Evolutionary conservation across 2,888 invertebrate genomes (phyloP).

Genomic region (Eupithecia pulchellata): DNA sequence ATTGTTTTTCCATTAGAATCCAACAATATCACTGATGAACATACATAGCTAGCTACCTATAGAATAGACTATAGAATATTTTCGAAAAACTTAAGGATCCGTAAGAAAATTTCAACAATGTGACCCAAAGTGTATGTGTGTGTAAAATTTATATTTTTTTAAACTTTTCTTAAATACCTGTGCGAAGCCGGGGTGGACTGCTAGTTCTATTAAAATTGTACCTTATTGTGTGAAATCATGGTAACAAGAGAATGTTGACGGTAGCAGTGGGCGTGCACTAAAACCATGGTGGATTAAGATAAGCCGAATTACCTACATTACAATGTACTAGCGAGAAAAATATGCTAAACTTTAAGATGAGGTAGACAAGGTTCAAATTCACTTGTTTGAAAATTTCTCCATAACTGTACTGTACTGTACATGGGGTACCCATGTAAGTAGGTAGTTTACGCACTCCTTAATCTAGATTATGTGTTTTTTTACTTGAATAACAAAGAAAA

Average conservation of each 20-base stretch:
- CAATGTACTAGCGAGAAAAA: not conserved
- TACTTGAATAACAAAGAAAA: too few relatives aligned
- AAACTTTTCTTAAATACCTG: too few relatives aligned
- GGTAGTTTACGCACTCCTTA: slow-evolving; percentile 1
- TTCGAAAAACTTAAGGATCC: too few relatives aligned
- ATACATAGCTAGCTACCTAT: too few relatives aligned
- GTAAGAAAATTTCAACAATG: too few relatives aligned
- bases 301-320: slow-evolving; percentile 45
- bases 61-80: too few relatives aligned
- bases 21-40: too few relatives aligned
- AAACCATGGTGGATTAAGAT: slow-evolving; percentile 63
- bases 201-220: too few relatives aligned
- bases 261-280: slow-evolving; percentile 68
- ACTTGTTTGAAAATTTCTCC: not conserved
- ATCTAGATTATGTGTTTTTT: not conserved
- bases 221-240: not conserved
- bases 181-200: too few relatives aligned
- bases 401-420: not conserved
- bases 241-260: slow-evolving; percentile 51
- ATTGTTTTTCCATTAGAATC: too few relatives aligned
- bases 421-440: not conserved
- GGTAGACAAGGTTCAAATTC: not conserved
- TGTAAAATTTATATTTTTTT: too few relatives aligned
- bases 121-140: too few relatives aligned
- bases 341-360: not conserved